Evolutionary conservation across 2,113 vertebrate species (phyloP), one percentile per base, ranked within the genome.

Genomic region (Actenoides lindsayi): DNA sequence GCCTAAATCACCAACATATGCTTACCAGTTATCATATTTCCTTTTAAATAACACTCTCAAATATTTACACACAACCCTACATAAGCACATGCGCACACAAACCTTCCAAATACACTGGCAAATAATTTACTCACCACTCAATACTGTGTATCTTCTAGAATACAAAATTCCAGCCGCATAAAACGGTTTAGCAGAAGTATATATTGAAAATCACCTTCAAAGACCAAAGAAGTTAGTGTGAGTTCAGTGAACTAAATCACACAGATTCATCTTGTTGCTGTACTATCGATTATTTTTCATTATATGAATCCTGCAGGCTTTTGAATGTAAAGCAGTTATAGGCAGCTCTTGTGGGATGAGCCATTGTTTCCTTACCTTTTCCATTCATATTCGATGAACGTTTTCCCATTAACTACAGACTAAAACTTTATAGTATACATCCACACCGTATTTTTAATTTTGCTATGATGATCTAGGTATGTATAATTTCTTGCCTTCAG

Each of bases 51-150:
- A 81, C 60, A 67, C 25, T 33, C 88, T 71, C 50, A 90, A 91
- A 92, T 80, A 88, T 83, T 86, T 87, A 74, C 87, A 75, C 80
- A 91, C 69, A 93, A 83, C 78, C 60, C 71, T 28, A 77, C 79
- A 64, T 9, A 35, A 86, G 42, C 56, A 87, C 31, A 77, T 1
- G 5, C 2, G 0, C 64, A 68, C 37, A 91, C 65, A 78, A 70
- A 62, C 16, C 30, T 78, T 59, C 25, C 64, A 87, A 92, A 68
- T 4, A 25, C 10, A 60, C n/a, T 2, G 1, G 30, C 0, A 0
- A 78, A 67, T 64, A 10, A 77, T 63, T 91, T 62, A 57, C 59
- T 67, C 48, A 18, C 63, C 57, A 35, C 60, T 92, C 46, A 48
- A 50, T 10, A 42, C 13, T 25, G 24, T 21, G 3, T 10, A 23